Evolutionary conservation across 2,797 vertebrate genomes (phyloP), one percentile per base, ranked within the genome.

Genomic region (Lophotriccus pileatus): DNA sequence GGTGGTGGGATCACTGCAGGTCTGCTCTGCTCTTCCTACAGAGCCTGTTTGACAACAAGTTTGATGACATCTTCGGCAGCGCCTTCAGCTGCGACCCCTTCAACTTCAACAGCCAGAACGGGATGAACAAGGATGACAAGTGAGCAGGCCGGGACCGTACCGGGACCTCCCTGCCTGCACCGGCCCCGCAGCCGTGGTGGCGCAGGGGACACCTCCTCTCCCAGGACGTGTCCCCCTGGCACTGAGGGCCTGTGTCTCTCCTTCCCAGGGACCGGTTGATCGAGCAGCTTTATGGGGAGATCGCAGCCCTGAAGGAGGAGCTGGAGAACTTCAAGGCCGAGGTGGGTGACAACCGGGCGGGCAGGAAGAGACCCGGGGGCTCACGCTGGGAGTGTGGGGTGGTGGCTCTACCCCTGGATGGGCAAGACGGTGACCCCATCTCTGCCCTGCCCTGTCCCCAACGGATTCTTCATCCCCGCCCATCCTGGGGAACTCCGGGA

Each of bases 101-200:
- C 97, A 99, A 99, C 97, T 99, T 99, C 97, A 99, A 99, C 98
- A 98, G 97, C 97, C 99, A 99, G 96, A 99, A 99, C 0, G 99
- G 99, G 87, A 98, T 99, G 98, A 98, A 97, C 88, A 99, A 98
- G 96, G 99, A 99, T 18, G 99, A 99, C 93, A 99, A 99, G 99
- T 99, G 97, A 95, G 95, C 62, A 68, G 58, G 55, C 43, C 2
- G 2, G 15, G 46, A 36, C 46, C 3, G 0, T 53, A 52, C 23
- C 0, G 0, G 37, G 53, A 64, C 14, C 34, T 87, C 25, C 58
- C 25, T 92, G 13, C 43, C 27, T 3, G 3, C n/a, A 49, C 4
- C 0, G 0, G 27, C 66, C 34, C 50, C 0, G 0, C 46, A 36
- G 43, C 81, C 1, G 0, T 1, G 2, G 74, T 67, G 81, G 69